phyloP scores from a whole-genome alignment of 1,140 invertebrate species.

The Berghia stephanieae region DNA sequence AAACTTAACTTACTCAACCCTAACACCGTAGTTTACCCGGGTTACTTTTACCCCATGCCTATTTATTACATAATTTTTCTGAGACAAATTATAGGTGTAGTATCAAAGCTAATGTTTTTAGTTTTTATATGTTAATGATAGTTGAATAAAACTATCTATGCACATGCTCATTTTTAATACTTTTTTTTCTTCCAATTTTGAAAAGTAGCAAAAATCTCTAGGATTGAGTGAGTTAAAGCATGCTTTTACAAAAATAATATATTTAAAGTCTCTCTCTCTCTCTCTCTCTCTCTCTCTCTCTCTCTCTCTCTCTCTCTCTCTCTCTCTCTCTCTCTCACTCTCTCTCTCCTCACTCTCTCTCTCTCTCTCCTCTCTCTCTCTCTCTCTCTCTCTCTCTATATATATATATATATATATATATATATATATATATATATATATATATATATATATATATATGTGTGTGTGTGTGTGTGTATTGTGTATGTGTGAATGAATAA shows the following conservation, averaged over 20 bases:
- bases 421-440: not conserved
- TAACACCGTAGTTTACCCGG: too few species aligned
- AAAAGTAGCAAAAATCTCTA: too few species aligned
- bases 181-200: too few species aligned
- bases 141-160: too few species aligned
- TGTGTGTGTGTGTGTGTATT: conserved; percentile 12
- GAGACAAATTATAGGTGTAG: too few species aligned
- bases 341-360: not conserved
- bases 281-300: conserved; percentile 32
- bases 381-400: not conserved
- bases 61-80: too few species aligned
- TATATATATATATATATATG: not conserved
- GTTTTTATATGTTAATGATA: too few species aligned
- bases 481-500: too few species aligned
- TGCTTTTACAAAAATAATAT: not conserved
- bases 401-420: conserved; percentile 23
- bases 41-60: too few species aligned
- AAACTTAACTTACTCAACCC: not conserved
- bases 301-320: conserved; percentile 31
- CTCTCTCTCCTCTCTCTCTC: not conserved
- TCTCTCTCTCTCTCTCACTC: conserved; percentile 23
- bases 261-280: conserved; percentile 25
- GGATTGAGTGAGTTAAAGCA: too few species aligned
- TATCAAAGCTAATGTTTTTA: too few species aligned
- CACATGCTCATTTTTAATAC: too few species aligned